Base-by-base conservation (phyloP, 2,888 invertebrate species). In the Spodoptera exigua region DNA sequence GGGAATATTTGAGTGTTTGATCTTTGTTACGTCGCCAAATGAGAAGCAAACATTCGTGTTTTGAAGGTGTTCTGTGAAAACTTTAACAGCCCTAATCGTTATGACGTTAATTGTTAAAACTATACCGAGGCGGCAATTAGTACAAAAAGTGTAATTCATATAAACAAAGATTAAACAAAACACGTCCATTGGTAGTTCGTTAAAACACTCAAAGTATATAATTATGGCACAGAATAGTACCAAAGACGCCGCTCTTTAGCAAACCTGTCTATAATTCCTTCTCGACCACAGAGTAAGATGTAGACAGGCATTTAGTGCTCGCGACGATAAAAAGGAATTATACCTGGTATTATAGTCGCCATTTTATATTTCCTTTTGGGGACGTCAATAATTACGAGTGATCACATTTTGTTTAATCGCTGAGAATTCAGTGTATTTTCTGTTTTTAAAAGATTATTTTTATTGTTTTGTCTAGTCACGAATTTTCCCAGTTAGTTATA, bases 241-340 rank as follows among this genome's bases (percentile, higher is more conserved):
- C 78, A 83, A 85, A 83, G 84, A 78, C 51, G 77, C 83, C 83
- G 84, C 80, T 72, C 72, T 66, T 72, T 75, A 75, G 73, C 70
- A 81, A 82, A 80, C 82, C 72, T 82, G 81, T 76, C 80, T 81
- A 82, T 82, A 85, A 85, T 82, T 80, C 80, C 75, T 58, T 40
- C 34, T 39, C 41, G 46, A 39, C 76, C 79, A 69, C 58, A 69
- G 69, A 74, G 53, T 70, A 75, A 63, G 54, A 58, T 61, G 40
- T 58, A 64, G 61, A 70, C 55, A 43, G 55, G 61, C 60, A 57
- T 57, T 61, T 36, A 63, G 41, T 0, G 53, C 43, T 27, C 43
- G 14, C 14, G 17, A 55, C 45, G 4, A 48, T 53, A 56, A 56
- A 51, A 56, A 55, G 46, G 34, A 45, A 60, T 60, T 37, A 41